Conservation (phyloP, 2,113 vertebrate genomes). For the Tragelaphus scriptus region DNA sequence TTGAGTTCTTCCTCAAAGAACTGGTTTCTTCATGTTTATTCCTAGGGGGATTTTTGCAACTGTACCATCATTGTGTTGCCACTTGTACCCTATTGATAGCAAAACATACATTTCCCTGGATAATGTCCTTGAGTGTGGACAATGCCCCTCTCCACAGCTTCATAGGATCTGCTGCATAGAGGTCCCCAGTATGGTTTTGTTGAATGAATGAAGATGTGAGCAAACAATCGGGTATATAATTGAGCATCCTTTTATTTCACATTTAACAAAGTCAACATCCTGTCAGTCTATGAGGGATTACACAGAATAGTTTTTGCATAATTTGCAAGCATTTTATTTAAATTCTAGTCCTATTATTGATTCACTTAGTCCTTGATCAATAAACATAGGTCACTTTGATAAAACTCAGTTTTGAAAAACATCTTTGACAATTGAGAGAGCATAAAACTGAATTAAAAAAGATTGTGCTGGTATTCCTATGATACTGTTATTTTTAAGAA, state of each 20-base stretch:
- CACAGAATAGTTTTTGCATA: not conserved
- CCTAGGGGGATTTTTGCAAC: not conserved
- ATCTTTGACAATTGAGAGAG: not conserved
- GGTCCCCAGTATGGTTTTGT: not conserved
- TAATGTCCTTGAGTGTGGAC: not conserved
- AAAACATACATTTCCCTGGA: not conserved
- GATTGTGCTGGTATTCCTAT: not conserved
- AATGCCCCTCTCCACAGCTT: not conserved
- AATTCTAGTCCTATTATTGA: not conserved
- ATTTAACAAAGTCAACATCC: not conserved
- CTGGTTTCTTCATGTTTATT: not conserved
- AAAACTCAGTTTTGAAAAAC: constrained; percentile 7
- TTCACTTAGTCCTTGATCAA: not conserved
- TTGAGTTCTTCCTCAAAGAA: not conserved
- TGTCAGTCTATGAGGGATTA: not conserved
- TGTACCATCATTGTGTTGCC: not conserved
- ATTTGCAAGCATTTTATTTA: constrained; percentile 28
- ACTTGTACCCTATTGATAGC: not conserved
- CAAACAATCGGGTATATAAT: not conserved
- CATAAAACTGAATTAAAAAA: not conserved
- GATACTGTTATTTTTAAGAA: not conserved
- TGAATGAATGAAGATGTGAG: not conserved
- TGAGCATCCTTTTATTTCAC: not conserved
- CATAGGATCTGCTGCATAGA: not conserved
- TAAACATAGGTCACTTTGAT: not conserved